phyloP scores from a whole-genome alignment of 1,140 invertebrate genomes.

The Zaprionus lachaisei region DNA sequence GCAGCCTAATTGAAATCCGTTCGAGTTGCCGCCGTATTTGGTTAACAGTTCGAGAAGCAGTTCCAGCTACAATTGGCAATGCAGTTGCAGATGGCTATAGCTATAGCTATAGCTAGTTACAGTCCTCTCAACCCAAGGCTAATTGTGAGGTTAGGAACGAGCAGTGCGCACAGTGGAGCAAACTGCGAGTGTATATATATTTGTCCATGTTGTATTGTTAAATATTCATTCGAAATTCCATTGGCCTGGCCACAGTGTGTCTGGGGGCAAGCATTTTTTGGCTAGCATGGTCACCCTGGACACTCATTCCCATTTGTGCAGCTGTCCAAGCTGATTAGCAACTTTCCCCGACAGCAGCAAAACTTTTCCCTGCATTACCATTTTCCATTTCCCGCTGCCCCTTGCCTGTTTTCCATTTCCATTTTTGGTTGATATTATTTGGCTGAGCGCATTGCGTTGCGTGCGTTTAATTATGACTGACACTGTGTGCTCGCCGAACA shows the following conservation, averaged over 20 bases:
- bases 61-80: background rate
- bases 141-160: background rate
- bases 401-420: constrained; percentile 27
- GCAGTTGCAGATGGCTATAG: background rate
- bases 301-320: constrained; percentile 20
- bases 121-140: background rate
- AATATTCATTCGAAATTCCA: background rate
- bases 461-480: constrained; percentile 70
- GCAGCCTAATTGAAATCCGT: constrained; percentile 62
- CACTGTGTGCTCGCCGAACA: constrained; percentile 52
- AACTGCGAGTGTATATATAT: too few species aligned
- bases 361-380: constrained; percentile 68
- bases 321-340: constrained; percentile 64
- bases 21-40: constrained; percentile 35
- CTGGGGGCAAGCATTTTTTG: background rate
- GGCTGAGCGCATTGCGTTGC: constrained; percentile 40
- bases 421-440: constrained; percentile 65
- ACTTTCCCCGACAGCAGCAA: constrained; percentile 46
- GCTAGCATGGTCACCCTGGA: background rate
- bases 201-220: background rate
- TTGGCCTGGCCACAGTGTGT: background rate
- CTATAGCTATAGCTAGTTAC: background rate
- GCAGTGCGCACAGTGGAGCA: background rate
- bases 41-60: background rate
- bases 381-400: constrained; percentile 21